Base-by-base conservation (phyloP, 2,888 invertebrate species). In the Plutella xylostella region DNA sequence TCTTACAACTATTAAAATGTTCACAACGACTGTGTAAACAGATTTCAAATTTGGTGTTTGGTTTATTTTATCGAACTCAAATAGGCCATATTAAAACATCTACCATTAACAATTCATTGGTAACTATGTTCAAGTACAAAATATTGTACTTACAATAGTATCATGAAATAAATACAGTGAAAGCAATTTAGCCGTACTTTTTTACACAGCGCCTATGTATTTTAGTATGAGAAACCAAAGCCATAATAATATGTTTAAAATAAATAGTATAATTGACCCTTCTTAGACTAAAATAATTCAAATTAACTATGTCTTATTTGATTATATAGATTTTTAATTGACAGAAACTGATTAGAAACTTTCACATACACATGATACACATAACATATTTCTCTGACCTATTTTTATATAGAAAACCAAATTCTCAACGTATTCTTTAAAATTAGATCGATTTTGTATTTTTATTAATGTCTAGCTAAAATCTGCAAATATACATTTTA, bases 221-320 rank as follows among this genome's bases (percentile, higher is more conserved):
- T n/a, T 25, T 25, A 25, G 25, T 14, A 33, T 15, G 17, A 4
- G 17, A 33, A 33, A 33, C 7, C 15, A n/a, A 33, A 33, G 33
- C 33, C 15, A 33, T 15, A 15, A 14, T 12, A 31, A 31, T 31
- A 18, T 39, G 22, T 25, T 25, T 55, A 76, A 80, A 76, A 72
- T 67, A 74, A 77, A 57, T 55, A 74, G 74, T 73, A 65, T 82
- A 82, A 82, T 82, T 82, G 82, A 82, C 82, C 69, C 64, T 74
- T 69, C 78, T 80, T 82, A 82, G 65, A 78, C 69, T 72, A 79
- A 78, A 82, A 78, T 65, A 74, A 80, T 78, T 64, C 71, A 80
- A 80, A 79, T 63, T 64, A 80, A 79, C 75, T 78, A 75, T 45
- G 31, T 64, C 61, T 66, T 63, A 63, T 69, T 63, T 72, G 71